Percentiles rank a stretch among this genome's conserved stretches.
Conservation (phyloP, 2,888 invertebrate genomes). For the Lasioglossum zephyrum region DNA sequence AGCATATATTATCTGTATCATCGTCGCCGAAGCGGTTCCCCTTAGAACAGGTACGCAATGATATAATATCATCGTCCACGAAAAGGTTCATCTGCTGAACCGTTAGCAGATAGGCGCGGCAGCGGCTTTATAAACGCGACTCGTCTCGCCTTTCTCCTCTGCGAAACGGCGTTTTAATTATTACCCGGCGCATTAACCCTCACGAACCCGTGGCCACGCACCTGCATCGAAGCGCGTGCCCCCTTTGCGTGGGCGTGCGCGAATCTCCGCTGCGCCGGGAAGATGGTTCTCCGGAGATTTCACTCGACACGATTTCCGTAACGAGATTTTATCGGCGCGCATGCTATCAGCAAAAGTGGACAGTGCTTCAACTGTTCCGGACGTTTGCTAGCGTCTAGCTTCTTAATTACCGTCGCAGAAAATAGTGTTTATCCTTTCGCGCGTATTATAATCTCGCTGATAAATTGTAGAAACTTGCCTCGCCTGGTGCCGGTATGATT, state of each 20-base stretch:
- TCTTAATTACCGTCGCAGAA: not conserved
- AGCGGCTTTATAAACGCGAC: conserved; percentile 60
- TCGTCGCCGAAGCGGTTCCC: not conserved
- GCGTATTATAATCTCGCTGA: not conserved
- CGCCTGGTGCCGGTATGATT: not conserved
- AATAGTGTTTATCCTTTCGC: not conserved
- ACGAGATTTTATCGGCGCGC: conserved; percentile 5
- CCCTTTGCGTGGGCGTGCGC: conserved; percentile 63
- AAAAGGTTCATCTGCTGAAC: conserved; percentile 62
- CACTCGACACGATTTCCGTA: conserved; percentile 25
- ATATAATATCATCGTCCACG: conserved; percentile 44
- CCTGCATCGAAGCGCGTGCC: conserved; percentile 63
- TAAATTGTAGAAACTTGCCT: not conserved
- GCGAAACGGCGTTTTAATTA: conserved; percentile 74
- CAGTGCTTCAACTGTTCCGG: not conserved
- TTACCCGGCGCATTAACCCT: conserved; percentile 72
- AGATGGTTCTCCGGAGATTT: conserved; percentile 42
- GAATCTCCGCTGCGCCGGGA: conserved; percentile 33
- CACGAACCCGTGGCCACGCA: conserved; percentile 67
- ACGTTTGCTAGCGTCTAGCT: not conserved
- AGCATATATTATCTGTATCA: conserved; percentile 27
- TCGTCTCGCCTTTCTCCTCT: conserved; percentile 67
- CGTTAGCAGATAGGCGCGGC: conserved; percentile 70
- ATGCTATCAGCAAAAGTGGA: conserved; percentile 18
- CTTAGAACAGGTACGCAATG: not conserved